Percentiles rank a stretch among this genome's conserved stretches.
Evolutionary conservation across 2,888 invertebrate genomes (phyloP).

Genomic region (Ennomos fuscantarius): DNA sequence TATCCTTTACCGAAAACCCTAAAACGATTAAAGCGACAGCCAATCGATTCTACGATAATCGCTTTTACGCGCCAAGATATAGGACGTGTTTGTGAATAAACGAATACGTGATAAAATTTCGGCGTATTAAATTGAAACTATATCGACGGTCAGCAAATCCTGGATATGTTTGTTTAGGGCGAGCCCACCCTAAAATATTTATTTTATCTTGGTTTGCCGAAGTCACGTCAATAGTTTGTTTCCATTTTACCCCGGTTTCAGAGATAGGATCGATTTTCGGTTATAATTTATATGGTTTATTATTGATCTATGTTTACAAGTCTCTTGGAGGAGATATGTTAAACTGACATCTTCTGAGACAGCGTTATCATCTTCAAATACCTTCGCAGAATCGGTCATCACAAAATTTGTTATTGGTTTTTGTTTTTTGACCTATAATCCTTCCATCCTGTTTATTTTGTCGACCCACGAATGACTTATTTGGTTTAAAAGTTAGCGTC

Average conservation of each 20-base stretch:
- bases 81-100: slow-evolving; percentile 57
- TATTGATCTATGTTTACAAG: slow-evolving; percentile 71
- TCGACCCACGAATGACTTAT: slow-evolving; percentile 44
- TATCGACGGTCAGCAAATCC: slow-evolving; percentile 85
- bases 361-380: slow-evolving; percentile 78
- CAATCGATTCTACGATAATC: slow-evolving; percentile 40
- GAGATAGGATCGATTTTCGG: slow-evolving; percentile 76
- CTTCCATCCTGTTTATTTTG: slow-evolving; percentile 66
- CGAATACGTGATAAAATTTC: slow-evolving; percentile 74
- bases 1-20: slow-evolving; percentile 45
- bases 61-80: slow-evolving; percentile 45
- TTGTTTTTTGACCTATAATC: slow-evolving; percentile 57
- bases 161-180: slow-evolving; percentile 83
- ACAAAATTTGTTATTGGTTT: slow-evolving; percentile 68
- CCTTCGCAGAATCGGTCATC: slow-evolving; percentile 74
- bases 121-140: slow-evolving; percentile 84
- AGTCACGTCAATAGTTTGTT: slow-evolving; percentile 83
- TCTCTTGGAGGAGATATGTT: slow-evolving; percentile 70
- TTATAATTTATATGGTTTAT: slow-evolving; percentile 76
- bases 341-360: slow-evolving; percentile 74
- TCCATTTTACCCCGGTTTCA: slow-evolving; percentile 73
- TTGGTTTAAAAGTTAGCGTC: slow-evolving; percentile 17
- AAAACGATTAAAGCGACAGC: slow-evolving; percentile 48
- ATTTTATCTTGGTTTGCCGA: slow-evolving; percentile 84
- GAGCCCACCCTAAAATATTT: slow-evolving; percentile 85